Percentiles rank a stretch among this genome's conserved stretches.
phyloP scores from a whole-genome alignment of 1,140 invertebrate species.

The Drosophila guanche region DNA sequence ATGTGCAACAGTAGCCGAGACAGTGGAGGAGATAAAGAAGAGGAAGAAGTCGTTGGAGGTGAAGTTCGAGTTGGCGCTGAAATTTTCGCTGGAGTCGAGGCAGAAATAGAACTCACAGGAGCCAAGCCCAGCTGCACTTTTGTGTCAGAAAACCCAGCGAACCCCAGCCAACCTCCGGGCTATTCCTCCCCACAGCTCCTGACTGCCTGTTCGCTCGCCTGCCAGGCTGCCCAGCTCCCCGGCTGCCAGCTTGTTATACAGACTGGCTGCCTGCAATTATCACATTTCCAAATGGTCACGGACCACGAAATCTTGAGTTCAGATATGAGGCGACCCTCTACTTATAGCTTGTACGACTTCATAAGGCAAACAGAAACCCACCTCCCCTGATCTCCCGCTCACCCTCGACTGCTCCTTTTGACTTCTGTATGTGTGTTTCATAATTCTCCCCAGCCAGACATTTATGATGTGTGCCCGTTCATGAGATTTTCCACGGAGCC shows the following conservation, averaged over 20 bases:
- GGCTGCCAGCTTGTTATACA: conserved; percentile 27
- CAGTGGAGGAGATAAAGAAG: conserved; percentile 30
- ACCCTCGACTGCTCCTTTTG: conserved; percentile 9
- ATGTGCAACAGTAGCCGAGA: conserved; percentile 69
- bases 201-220: not conserved
- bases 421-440: conserved; percentile 55
- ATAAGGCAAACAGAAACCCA: conserved; percentile 49
- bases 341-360: conserved; percentile 47
- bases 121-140: conserved; percentile 78
- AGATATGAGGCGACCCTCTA: conserved; percentile 53
- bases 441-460: conserved; percentile 79
- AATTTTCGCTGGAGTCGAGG: conserved; percentile 2
- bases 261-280: conserved; percentile 71
- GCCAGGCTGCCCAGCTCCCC: conserved; percentile 8
- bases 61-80: not conserved
- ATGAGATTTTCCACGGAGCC: conserved; percentile 63
- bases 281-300: conserved; percentile 83
- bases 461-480: conserved; percentile 78
- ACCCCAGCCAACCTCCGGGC: conserved; percentile 32
- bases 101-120: conserved; percentile 30
- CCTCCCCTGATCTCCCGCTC: not conserved
- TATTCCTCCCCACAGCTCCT: conserved; percentile 64
- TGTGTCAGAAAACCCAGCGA: conserved; percentile 56
- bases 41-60: conserved; percentile 18
- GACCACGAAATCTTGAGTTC: conserved; percentile 80